Evolutionary conservation across 2,113 vertebrate species (phyloP).

Genomic region (Ciconia stormi): DNA sequence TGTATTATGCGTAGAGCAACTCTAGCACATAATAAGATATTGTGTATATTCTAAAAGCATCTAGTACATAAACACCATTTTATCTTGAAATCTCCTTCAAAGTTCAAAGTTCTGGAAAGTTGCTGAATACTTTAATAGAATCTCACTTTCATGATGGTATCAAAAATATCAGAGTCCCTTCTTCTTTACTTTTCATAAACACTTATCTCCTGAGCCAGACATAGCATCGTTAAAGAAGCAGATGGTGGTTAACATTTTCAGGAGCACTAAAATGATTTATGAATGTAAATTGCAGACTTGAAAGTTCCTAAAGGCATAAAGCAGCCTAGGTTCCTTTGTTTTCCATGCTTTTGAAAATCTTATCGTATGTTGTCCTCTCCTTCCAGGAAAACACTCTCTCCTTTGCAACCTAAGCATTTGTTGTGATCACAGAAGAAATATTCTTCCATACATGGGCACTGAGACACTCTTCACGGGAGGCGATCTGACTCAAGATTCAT

Average conservation of each 20-base stretch:
- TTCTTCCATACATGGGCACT: neutral
- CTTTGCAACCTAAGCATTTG: neutral
- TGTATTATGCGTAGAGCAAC: neutral
- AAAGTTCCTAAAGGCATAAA: neutral
- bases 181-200: neutral
- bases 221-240: constrained; percentile 12
- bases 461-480: neutral
- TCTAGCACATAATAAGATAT: neutral
- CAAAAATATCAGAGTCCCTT: neutral
- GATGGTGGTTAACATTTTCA: constrained; percentile 19
- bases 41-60: neutral
- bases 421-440: neutral
- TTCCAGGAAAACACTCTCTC: neutral
- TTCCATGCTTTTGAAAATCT: neutral
- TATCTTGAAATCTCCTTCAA: neutral
- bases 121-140: neutral
- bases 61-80: neutral
- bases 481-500: neutral
- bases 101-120: neutral
- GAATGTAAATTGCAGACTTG: neutral
- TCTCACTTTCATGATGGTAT: neutral
- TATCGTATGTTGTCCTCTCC: neutral
- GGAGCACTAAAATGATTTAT: neutral
- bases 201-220: neutral
- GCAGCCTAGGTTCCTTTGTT: neutral